phyloP scores from a whole-genome alignment of 2,113 vertebrate species.

The Beaufortia kweichowensis region DNA sequence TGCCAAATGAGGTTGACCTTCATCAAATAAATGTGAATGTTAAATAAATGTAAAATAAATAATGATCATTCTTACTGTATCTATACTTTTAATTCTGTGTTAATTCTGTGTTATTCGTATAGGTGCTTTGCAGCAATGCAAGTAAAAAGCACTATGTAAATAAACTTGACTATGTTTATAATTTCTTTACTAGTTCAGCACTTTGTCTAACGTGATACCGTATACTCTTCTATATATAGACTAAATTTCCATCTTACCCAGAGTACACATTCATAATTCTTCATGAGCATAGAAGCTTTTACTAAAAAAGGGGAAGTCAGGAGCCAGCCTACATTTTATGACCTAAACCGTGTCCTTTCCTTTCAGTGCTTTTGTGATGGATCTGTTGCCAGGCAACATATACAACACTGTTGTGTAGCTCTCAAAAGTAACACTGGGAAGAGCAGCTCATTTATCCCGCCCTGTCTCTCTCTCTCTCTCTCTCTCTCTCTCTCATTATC shows the following conservation, averaged over 20 bases:
- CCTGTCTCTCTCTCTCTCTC: background rate
- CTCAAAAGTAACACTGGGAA: background rate
- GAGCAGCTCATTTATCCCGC: background rate
- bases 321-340: background rate
- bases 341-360: background rate
- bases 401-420: slow-evolving; percentile 4
- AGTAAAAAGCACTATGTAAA: too few relatives aligned
- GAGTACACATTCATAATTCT: slow-evolving; percentile 9
- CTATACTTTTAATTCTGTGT: too few relatives aligned
- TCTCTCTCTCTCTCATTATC: background rate
- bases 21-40: background rate
- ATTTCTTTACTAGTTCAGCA: too few relatives aligned
- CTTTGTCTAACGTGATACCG: background rate
- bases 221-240: background rate
- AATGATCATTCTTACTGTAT: too few relatives aligned
- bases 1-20: background rate
- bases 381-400: slow-evolving; percentile 20
- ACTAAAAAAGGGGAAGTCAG: background rate
- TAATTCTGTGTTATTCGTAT: too few relatives aligned
- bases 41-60: too few relatives aligned
- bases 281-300: background rate
- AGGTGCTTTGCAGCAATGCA: too few relatives aligned
- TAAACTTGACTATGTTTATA: too few relatives aligned
- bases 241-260: background rate
- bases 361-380: slow-evolving; percentile 6